Percentiles rank a stretch among this genome's conserved stretches.
These are phyloP conservation scores for Rhyacophila brunnea DNA, from an alignment of 1,140 invertebrate genomes.

Conservation along the genomic window DNA sequence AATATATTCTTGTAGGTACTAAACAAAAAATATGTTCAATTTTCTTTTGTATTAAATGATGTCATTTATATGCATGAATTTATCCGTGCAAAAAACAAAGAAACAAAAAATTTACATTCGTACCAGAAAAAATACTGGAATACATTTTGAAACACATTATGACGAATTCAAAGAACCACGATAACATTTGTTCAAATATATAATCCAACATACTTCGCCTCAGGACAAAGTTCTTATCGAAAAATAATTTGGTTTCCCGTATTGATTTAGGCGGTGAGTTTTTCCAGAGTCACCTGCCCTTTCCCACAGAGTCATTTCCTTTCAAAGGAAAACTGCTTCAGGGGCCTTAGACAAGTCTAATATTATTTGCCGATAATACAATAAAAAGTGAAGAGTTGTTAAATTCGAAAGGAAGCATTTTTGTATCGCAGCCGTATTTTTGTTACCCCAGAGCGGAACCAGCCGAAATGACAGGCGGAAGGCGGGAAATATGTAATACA, in stretches of 20 bases:
- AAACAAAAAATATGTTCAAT: background rate
- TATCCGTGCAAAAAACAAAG: background rate
- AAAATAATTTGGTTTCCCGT: slow-evolving; percentile 32
- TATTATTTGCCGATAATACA: slow-evolving; percentile 26
- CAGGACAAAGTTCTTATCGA: slow-evolving; percentile 28
- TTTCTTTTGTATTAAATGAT: background rate
- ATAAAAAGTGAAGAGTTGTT: slow-evolving; percentile 28
- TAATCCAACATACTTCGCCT: slow-evolving; percentile 19
- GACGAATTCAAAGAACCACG: slow-evolving; percentile 6
- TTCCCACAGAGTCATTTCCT: slow-evolving; percentile 30
- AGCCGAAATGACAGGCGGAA: slow-evolving; percentile 2
- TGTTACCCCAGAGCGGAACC: background rate
- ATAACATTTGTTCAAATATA: slow-evolving; percentile 21
- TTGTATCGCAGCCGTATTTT: background rate
- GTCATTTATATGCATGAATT: slow-evolving; percentile 1
- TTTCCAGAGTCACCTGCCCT: slow-evolving; percentile 23
- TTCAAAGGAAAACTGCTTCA: background rate
- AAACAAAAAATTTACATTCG: background rate
- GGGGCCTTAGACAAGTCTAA: slow-evolving; percentile 10
- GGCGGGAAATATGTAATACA: no score
- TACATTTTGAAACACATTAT: slow-evolving; percentile 2
- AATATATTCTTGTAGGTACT: background rate
- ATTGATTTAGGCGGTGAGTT: slow-evolving; percentile 29
- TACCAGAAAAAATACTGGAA: background rate
- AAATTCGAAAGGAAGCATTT: slow-evolving; percentile 10